Evolutionary conservation across 2,113 vertebrate genomes (phyloP).

Genomic region (Lonchura striata): DNA sequence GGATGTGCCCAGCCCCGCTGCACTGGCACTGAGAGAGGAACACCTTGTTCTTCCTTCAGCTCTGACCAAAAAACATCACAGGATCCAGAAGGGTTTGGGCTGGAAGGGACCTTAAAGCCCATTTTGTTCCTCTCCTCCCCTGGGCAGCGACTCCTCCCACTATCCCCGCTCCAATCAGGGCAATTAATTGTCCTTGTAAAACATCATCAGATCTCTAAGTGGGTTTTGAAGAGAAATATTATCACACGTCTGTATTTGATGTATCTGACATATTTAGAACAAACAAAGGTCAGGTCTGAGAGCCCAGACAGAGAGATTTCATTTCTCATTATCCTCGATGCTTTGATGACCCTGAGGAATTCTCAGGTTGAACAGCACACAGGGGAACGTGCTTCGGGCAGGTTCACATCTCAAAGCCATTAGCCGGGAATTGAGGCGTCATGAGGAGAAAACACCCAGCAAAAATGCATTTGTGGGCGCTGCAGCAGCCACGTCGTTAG

Average conservation of each 20-base stretch:
- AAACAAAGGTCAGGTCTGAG: background rate
- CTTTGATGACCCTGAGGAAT: background rate
- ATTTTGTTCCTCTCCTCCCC: background rate
- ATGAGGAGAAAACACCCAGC: background rate
- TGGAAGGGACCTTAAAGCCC: background rate
- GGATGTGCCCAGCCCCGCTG: background rate
- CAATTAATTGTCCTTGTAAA: background rate
- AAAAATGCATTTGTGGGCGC: accelerated
- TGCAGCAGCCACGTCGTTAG: background rate
- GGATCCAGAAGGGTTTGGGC: background rate
- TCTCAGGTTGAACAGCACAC: background rate
- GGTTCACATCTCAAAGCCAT: background rate
- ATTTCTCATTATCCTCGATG: background rate
- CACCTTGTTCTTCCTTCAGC: accelerated
- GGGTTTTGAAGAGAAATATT: background rate
- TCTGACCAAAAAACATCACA: accelerated
- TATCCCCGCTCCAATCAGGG: background rate
- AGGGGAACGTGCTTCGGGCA: background rate
- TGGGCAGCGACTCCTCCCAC: background rate
- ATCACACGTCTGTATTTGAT: accelerated
- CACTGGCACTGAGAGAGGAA: accelerated
- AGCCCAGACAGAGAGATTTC: background rate
- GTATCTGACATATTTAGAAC: background rate
- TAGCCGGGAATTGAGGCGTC: background rate
- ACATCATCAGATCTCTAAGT: background rate